Percentiles rank a stretch among this genome's conserved stretches.
phyloP scores from a whole-genome alignment of 2,888 invertebrate genomes.

The Ametastegia equiseti region DNA sequence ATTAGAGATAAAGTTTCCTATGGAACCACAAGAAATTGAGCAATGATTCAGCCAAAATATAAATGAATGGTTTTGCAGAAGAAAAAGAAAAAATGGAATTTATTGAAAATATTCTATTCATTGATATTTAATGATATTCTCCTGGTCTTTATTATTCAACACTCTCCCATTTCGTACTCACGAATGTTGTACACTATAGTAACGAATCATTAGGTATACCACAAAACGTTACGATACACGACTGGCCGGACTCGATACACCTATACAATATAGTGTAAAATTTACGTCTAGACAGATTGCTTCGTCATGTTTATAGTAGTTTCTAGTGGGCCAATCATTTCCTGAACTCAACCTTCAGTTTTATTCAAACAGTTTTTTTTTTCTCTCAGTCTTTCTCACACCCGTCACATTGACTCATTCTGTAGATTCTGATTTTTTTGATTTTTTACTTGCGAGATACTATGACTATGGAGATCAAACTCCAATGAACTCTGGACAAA shows the following conservation, averaged over 20 bases:
- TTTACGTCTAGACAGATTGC: background rate
- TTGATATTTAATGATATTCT: background rate
- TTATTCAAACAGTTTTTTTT: background rate
- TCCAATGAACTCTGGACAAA: background rate
- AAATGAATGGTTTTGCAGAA: background rate
- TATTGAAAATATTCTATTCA: background rate
- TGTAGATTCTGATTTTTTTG: background rate
- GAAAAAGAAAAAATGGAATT: background rate
- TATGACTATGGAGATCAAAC: background rate
- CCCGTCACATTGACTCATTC: background rate
- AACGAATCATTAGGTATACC: background rate
- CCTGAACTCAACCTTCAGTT: background rate
- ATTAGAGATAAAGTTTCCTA: background rate
- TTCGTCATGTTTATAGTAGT: background rate
- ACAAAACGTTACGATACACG: background rate
- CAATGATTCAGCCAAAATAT: background rate
- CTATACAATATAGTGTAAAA: background rate
- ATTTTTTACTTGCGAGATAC: background rate
- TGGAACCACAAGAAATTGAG: background rate
- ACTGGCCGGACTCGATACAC: background rate
- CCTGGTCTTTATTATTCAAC: background rate
- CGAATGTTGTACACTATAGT: background rate
- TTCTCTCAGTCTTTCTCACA: background rate
- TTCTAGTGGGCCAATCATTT: slow-evolving; percentile 10
- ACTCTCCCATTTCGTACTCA: background rate